Evolutionary conservation across 2,797 vertebrate genomes (phyloP).

Genomic region (Artibeus lituratus): DNA sequence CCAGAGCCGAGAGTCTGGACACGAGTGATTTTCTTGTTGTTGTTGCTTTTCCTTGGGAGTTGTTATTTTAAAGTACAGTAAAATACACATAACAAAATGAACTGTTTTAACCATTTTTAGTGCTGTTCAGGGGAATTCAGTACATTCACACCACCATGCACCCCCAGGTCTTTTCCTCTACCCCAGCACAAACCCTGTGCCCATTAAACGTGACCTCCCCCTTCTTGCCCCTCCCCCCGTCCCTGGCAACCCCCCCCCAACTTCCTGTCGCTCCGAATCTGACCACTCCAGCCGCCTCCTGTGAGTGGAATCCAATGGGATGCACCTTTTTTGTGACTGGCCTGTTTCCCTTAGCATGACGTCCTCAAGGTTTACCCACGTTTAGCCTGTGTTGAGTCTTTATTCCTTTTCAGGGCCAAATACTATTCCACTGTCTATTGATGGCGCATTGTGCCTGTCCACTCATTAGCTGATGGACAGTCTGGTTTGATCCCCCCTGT

Average conservation of each 20-base stretch:
- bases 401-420: not conserved
- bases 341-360: not conserved
- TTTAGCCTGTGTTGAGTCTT: not conserved
- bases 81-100: not conserved
- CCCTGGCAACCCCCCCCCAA: not conserved
- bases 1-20: not conserved
- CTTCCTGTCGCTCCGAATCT: not conserved
- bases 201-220: too few species aligned
- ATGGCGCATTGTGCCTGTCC: not conserved
- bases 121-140: not conserved
- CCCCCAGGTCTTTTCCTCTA: not conserved
- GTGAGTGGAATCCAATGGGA: not conserved
- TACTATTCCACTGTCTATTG: not conserved
- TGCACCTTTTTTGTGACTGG: not conserved
- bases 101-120: not conserved
- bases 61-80: not conserved
- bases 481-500: not conserved
- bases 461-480: not conserved
- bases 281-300: not conserved
- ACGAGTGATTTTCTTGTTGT: not conserved
- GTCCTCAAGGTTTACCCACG: not conserved
- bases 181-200: not conserved
- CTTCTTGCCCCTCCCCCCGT: accelerated
- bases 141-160: not conserved
- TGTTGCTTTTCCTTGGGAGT: not conserved